A percentile compares a stretch with the other conserved stretches of the same genome.
Conservation (phyloP, 1,140 invertebrate genomes). For the Sycophaga agraensis region DNA sequence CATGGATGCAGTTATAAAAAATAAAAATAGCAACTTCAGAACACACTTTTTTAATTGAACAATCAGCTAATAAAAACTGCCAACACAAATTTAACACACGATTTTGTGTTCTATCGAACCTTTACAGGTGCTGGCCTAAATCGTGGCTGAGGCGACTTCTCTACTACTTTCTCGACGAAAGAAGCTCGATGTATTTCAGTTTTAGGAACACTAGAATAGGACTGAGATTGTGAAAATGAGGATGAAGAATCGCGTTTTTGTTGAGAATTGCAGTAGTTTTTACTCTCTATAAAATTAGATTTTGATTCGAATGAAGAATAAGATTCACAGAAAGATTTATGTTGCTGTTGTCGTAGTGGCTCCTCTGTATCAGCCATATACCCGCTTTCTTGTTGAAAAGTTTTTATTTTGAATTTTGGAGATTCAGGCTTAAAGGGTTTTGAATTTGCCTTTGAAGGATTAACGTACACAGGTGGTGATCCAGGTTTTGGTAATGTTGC, state of each 20-base stretch:
- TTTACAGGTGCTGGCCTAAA: constrained; percentile 40
- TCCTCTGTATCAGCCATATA: constrained; percentile 76
- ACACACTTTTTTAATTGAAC: too few relatives aligned
- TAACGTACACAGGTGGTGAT: constrained; percentile 59
- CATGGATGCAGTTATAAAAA: too few relatives aligned
- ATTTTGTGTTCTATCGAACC: constrained; percentile 44
- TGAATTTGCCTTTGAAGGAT: constrained; percentile 40
- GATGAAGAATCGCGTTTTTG: constrained; percentile 38
- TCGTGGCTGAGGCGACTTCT: constrained; percentile 32
- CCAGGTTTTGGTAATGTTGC: constrained; percentile 54
- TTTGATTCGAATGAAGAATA: constrained; percentile 45
- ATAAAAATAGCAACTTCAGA: too few relatives aligned
- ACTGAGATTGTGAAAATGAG: constrained; percentile 30
- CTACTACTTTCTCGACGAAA: constrained; percentile 44
- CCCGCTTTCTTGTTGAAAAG: constrained; percentile 62
- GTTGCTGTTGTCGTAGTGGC: constrained; percentile 44
- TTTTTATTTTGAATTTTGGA: constrained; percentile 61
- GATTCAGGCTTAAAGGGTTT: constrained; percentile 58
- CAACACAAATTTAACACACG: constrained; percentile 37
- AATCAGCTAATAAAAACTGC: constrained; percentile 6
- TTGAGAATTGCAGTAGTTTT: constrained; percentile 42
- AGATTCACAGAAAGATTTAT: constrained; percentile 42
- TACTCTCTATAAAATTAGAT: constrained; percentile 45
- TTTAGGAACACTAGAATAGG: constrained; percentile 35
- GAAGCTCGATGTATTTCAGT: constrained; percentile 44